Evolutionary conservation across 2,797 vertebrate genomes (phyloP).

Genomic region (Avahi laniger): DNA sequence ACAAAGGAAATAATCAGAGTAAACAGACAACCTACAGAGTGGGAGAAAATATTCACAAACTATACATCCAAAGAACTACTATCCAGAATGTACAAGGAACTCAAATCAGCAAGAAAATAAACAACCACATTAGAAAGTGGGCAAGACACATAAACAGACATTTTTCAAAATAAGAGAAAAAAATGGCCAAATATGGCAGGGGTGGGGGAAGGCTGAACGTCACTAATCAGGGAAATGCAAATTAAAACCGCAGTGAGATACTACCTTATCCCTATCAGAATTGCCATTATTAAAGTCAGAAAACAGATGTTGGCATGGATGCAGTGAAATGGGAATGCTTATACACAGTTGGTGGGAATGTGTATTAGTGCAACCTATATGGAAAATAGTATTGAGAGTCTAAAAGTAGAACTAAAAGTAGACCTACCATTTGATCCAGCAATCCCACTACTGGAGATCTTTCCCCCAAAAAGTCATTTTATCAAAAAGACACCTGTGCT

Average conservation of each 20-base stretch:
- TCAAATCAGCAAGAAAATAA: too few relatives aligned
- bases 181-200: too few relatives aligned
- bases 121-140: too few relatives aligned
- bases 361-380: background rate
- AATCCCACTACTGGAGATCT: background rate
- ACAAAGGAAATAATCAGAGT: too few relatives aligned
- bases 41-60: too few relatives aligned
- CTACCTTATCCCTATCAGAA: background rate
- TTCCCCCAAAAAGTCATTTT: too few relatives aligned
- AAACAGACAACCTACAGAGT: too few relatives aligned
- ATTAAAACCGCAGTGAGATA: background rate
- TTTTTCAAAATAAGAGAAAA: too few relatives aligned
- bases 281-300: background rate
- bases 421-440: background rate
- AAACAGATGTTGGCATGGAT: background rate
- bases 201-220: background rate
- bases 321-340: background rate
- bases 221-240: background rate
- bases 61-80: too few relatives aligned
- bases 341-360: background rate
- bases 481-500: background rate
- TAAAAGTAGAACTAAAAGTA: background rate
- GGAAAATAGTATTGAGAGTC: background rate
- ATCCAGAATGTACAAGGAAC: too few relatives aligned
- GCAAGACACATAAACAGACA: too few relatives aligned